Evolutionary conservation across 1,140 invertebrate genomes (phyloP).

Genomic region (Hyphantria cunea): DNA sequence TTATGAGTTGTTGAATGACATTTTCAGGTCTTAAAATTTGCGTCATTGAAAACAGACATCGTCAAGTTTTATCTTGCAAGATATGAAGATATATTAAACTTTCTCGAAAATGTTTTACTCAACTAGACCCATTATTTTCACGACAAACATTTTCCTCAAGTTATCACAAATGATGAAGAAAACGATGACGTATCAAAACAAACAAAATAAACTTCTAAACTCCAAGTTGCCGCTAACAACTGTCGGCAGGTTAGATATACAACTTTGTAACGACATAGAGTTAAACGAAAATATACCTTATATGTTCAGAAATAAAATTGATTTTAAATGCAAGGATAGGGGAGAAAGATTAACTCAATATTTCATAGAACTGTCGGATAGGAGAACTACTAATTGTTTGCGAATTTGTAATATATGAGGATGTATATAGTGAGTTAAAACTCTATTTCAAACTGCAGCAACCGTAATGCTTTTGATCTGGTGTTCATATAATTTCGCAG

Average conservation of each 20-base stretch:
- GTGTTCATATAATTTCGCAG: too few relatives aligned
- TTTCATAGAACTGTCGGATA: slow-evolving; percentile 56
- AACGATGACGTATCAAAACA: slow-evolving; percentile 45
- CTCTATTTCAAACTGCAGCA: neutral
- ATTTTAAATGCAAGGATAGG: slow-evolving; percentile 1
- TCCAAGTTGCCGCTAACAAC: slow-evolving; percentile 46
- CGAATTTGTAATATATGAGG: slow-evolving; percentile 22
- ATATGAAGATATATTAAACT: slow-evolving; percentile 3
- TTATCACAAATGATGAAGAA: neutral
- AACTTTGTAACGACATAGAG: slow-evolving; percentile 2
- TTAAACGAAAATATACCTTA: slow-evolving; percentile 32
- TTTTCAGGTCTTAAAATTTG: neutral
- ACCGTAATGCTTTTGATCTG: neutral
- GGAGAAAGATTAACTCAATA: slow-evolving; percentile 46
- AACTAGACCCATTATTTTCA: slow-evolving; percentile 10
- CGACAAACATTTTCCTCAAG: slow-evolving; percentile 10
- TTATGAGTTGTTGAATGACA: too few relatives aligned
- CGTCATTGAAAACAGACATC: neutral
- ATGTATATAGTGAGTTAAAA: neutral
- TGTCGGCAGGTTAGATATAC: slow-evolving; percentile 38
- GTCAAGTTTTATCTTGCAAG: neutral
- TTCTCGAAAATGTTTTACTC: neutral
- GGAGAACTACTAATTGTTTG: slow-evolving; percentile 47
- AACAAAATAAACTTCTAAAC: slow-evolving; percentile 51
- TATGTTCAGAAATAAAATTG: slow-evolving; percentile 4